Percentiles rank a stretch among this genome's conserved stretches.
Conservation (phyloP, 2,888 invertebrate genomes). For the Hypena proboscidalis region DNA sequence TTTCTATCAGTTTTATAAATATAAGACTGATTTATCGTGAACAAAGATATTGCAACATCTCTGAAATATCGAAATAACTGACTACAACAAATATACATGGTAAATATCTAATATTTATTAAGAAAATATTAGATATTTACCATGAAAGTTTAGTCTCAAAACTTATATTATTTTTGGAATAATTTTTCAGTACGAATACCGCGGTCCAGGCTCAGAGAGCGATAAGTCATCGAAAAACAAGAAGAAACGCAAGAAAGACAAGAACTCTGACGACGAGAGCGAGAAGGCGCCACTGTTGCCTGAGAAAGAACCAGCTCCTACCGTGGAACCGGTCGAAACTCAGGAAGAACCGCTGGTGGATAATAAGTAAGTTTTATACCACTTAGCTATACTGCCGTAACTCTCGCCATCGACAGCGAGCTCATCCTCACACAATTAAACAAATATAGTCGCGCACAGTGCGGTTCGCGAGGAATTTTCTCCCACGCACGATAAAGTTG, state of each 20-base stretch:
- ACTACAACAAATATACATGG: background rate
- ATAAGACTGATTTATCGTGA: background rate
- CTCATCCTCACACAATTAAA: background rate
- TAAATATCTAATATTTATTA: too few species aligned
- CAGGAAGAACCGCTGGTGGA: slow-evolving; percentile 21
- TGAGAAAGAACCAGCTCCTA: slow-evolving; percentile 21
- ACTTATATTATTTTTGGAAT: too few species aligned
- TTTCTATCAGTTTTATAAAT: slow-evolving; percentile 1
- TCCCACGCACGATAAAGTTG: too few species aligned
- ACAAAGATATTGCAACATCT: too few species aligned
- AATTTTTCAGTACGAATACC: slow-evolving; percentile 91
- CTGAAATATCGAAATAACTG: too few species aligned
- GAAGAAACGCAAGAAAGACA: slow-evolving; percentile 93
- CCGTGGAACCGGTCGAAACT: slow-evolving; percentile 25
- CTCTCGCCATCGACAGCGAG: background rate
- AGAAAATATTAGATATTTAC: too few species aligned
- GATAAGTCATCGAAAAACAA: slow-evolving; percentile 87
- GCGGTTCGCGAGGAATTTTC: too few species aligned
- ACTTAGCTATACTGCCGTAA: too few species aligned
- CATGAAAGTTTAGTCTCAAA: too few species aligned
- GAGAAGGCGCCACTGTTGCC: slow-evolving; percentile 61
- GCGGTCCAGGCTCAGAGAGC: slow-evolving; percentile 83
- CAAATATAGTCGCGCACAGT: too few species aligned
- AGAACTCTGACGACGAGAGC: slow-evolving; percentile 89
- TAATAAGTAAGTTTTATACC: slow-evolving; percentile 44